Percentiles rank a stretch among this genome's conserved stretches.
Evolutionary conservation across 2,797 vertebrate genomes (phyloP).

Genomic region (Gastrophryne carolinensis): DNA sequence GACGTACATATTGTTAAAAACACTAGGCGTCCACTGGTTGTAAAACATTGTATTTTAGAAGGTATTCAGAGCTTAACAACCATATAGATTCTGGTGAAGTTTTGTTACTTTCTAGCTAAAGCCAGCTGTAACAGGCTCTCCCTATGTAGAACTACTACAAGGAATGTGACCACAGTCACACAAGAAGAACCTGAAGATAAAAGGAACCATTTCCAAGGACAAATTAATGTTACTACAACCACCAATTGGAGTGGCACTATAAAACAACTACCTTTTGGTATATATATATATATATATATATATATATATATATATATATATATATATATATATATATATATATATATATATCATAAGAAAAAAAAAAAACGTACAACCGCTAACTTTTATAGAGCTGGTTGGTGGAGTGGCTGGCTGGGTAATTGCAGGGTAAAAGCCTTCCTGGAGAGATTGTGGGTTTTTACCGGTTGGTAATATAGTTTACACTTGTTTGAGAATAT

Average conservation of each 20-base stretch:
- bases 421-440: neutral
- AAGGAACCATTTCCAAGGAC: no score
- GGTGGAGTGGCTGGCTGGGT: neutral
- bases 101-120: neutral
- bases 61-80: neutral
- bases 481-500: no score
- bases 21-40: neutral
- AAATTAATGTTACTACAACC: no score
- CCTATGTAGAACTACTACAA: neutral
- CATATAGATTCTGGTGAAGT: neutral
- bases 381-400: neutral
- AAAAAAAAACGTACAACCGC: neutral
- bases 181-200: no score
- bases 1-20: neutral
- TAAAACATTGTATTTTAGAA: neutral
- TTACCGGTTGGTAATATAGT: constrained; percentile 7
- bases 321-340: no score
- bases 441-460: neutral
- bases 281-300: no score
- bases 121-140: neutral
- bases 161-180: neutral
- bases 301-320: no score
- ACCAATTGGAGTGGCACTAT: no score
- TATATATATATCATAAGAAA: no score
- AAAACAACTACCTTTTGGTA: no score